Evolutionary conservation across 2,888 invertebrate genomes (phyloP).

Genomic region (Octonoba sinensis): DNA sequence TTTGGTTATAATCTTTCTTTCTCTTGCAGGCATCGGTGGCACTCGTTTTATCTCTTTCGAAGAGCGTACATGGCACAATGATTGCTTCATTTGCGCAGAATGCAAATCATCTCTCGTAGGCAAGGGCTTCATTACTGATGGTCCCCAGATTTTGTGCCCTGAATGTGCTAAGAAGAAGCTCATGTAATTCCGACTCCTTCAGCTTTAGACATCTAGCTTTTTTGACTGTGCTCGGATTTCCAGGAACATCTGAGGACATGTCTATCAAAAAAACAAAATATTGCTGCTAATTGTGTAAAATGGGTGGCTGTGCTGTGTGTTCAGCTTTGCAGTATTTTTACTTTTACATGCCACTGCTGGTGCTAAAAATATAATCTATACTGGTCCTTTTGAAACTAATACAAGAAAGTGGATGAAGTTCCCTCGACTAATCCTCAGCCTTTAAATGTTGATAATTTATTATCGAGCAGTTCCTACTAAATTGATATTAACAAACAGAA

Average conservation of each 20-base stretch:
- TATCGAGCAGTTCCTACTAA: too few species aligned
- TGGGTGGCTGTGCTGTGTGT: slow-evolving; percentile 61
- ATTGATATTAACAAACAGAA: too few species aligned
- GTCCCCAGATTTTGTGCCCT: slow-evolving; percentile 96
- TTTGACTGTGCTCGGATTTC: slow-evolving; percentile 51
- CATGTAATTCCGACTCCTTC: slow-evolving; percentile 73
- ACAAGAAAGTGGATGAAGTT: slow-evolving; percentile 11
- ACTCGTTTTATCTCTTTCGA: slow-evolving; percentile 99
- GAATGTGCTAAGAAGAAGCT: slow-evolving; percentile 98
- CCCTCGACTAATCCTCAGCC: slow-evolving; percentile 12
- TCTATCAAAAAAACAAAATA: slow-evolving; percentile 33
- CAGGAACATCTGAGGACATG: slow-evolving; percentile 49
- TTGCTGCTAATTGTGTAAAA: slow-evolving; percentile 45
- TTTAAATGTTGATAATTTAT: too few species aligned
- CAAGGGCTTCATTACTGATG: slow-evolving; percentile 98
- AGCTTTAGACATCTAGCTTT: slow-evolving; percentile 52
- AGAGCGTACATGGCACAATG: slow-evolving; percentile 99
- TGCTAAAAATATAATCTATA: slow-evolving; percentile 50
- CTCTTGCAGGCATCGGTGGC: slow-evolving; percentile 87
- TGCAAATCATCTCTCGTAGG: slow-evolving; percentile 97
- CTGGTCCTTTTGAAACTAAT: slow-evolving; percentile 33
- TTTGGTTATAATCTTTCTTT: too few species aligned
- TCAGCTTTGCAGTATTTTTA: slow-evolving; percentile 60
- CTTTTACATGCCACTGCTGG: slow-evolving; percentile 52
- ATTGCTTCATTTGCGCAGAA: slow-evolving; percentile 98